These are phyloP conservation scores for Bambusicola thoracicus DNA, from an alignment of 2,113 vertebrate genomes.

Conservation along the genomic window DNA sequence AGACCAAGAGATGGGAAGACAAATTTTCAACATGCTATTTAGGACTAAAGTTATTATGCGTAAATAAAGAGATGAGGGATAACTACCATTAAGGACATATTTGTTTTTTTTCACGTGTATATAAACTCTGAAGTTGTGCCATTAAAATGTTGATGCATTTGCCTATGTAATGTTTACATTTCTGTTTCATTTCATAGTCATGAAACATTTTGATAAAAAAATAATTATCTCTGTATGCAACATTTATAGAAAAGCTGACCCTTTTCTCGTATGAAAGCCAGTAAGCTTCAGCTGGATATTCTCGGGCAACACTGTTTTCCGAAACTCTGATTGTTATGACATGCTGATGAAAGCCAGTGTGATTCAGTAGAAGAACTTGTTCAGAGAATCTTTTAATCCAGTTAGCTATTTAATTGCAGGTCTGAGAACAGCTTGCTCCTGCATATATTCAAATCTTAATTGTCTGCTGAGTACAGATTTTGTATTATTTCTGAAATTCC, in stretches of 20 bases:
- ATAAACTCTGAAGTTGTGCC: not conserved
- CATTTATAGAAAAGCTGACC: not conserved
- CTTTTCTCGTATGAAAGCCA: not conserved
- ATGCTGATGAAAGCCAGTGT: not conserved
- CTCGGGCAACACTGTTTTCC: not conserved
- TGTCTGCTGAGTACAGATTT: slow-evolving; percentile 21
- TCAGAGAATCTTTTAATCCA: slow-evolving; percentile 6
- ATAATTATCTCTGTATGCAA: not conserved
- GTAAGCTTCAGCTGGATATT: not conserved
- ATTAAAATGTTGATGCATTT: not conserved
- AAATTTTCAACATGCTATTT: not conserved
- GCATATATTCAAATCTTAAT: slow-evolving; percentile 30
- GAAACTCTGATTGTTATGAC: not conserved
- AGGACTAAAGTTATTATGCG: not conserved
- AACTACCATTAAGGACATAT: accelerated
- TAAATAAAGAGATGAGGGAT: not conserved
- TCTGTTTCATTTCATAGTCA: not conserved
- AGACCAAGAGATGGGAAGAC: not conserved
- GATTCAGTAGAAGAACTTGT: slow-evolving; percentile 46
- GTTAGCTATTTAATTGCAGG: not conserved
- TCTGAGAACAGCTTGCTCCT: slow-evolving; percentile 31
- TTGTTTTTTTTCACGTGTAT: not conserved
- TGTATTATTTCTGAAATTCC: slow-evolving; percentile 13
- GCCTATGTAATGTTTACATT: not conserved
- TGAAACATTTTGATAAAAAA: not conserved